Base-by-base conservation (phyloP, 2,113 vertebrate species). In the Capricornis sumatraensis region DNA sequence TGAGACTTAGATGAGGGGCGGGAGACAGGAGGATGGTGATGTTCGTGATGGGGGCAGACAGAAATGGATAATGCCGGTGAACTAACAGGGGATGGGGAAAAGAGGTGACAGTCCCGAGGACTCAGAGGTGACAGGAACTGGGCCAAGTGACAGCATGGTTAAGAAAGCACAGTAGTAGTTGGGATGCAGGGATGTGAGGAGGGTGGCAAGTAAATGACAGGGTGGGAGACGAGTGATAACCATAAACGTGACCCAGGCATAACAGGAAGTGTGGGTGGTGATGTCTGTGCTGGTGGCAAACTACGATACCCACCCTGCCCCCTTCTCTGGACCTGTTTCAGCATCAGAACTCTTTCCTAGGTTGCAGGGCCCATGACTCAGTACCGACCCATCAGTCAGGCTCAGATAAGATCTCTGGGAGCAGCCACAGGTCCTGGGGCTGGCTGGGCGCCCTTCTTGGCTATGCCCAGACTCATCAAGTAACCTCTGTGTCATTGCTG, bases 311-410 rank as follows among this genome's bases (percentile, higher is more conserved):
- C 67, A 91, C 45, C 36, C 36, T 3, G 13, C 25, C 52, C 25
- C 33, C 33, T 79, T 55, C n/a, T 62, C 79, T n/a, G 79, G 45
- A 12, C 50, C 62, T 74, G 12, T 97, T 97, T 93, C 87, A 71
- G 95, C 94, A 87, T 23, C 1, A 5, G 25, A 83, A 84, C 84
- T 81, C 21, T 97, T 96, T 94, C 78, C 82, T 94, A 96, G 92
- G 90, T 93, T 25, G 10, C 81, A 10, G 90, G 92, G 92, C 47
- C 87, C n/a, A 10, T 98, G 98, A 98, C 93, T 97, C 95, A 98
- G 47, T 76, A 5, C 57, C 40, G 6, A 82, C 7, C 4, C 52
- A 86, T 21, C 81, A 91, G 30, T 60, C 67, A 21, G 52, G 28
- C 62, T 33, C 83, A 6, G 97, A 98, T 96, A 96, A 91, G 64